phyloP scores from a whole-genome alignment of 2,113 vertebrate species.

The Rhinoderma darwinii region DNA sequence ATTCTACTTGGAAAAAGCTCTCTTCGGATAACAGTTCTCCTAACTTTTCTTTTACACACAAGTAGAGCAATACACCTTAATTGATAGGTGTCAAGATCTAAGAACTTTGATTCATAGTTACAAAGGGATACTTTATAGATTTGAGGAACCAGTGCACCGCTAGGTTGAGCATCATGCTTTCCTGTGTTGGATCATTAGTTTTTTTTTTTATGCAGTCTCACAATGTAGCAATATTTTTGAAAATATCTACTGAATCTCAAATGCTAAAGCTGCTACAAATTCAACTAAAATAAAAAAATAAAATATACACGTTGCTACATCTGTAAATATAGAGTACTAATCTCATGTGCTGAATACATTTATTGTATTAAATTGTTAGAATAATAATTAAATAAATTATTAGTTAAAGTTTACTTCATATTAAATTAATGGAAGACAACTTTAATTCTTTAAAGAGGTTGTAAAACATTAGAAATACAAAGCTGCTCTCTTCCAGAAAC shows the following conservation, averaged over 20 bases:
- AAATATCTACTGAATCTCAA: too few relatives aligned
- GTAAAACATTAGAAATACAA: too few relatives aligned
- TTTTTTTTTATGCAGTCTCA: not conserved
- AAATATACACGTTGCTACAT: too few relatives aligned
- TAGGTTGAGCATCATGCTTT: not conserved
- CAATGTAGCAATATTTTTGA: not conserved
- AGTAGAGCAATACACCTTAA: slow-evolving; percentile 57
- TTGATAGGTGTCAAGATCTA: slow-evolving; percentile 60
- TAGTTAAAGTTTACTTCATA: too few relatives aligned
- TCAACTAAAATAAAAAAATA: not conserved
- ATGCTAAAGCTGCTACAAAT: too few relatives aligned
- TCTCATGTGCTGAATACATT: too few relatives aligned
- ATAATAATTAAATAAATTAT: too few relatives aligned
- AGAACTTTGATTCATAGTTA: slow-evolving; percentile 51
- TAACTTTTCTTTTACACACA: slow-evolving; percentile 52
- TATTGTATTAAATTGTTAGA: too few relatives aligned
- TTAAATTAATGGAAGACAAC: too few relatives aligned
- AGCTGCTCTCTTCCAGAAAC: too few relatives aligned
- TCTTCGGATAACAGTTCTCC: slow-evolving; percentile 46
- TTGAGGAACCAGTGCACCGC: not conserved
- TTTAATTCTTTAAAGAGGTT: too few relatives aligned
- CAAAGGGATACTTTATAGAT: slow-evolving; percentile 25
- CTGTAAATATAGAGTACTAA: too few relatives aligned
- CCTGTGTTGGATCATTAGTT: not conserved
- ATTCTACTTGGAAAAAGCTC: slow-evolving; percentile 43